A percentile compares a stretch with the other conserved stretches of the same genome.
Conservation (phyloP, 2,888 invertebrate genomes). For the Chalcis sispes region DNA sequence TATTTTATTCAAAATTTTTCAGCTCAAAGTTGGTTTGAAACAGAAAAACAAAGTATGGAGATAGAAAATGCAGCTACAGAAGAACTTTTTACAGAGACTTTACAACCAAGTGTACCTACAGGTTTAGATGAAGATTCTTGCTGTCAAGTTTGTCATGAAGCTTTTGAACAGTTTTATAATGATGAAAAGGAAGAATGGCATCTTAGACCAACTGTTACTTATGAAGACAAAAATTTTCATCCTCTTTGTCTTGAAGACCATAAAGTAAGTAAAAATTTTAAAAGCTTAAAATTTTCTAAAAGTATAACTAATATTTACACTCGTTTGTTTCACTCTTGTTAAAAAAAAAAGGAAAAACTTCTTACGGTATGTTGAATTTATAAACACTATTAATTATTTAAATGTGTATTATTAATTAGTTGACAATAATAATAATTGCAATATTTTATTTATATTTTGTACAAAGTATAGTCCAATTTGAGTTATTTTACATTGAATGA, state of each 20-base stretch:
- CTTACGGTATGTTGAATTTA: conserved; percentile 51
- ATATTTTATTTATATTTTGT: too few relatives aligned
- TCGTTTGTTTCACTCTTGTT: conserved; percentile 42
- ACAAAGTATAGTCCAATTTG: too few relatives aligned
- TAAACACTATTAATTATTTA: conserved; percentile 16
- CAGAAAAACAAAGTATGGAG: conserved; percentile 80
- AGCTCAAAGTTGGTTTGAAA: conserved; percentile 92
- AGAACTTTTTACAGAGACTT: conserved; percentile 80
- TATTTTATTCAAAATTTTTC: conserved; percentile 3
- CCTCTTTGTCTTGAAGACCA: conserved; percentile 93
- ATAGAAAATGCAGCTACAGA: conserved; percentile 78
- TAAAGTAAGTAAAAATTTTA: conserved; percentile 78
- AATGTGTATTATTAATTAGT: background rate
- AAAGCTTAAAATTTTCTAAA: conserved; percentile 13
- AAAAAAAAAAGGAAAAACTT: conserved; percentile 59
- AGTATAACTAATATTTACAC: conserved; percentile 34
- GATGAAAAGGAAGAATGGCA: conserved; percentile 92
- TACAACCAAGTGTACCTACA: conserved; percentile 65
- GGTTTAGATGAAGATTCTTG: conserved; percentile 49
- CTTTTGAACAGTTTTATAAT: conserved; percentile 56
- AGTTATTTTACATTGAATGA: too few relatives aligned
- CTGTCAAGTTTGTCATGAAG: conserved; percentile 55
- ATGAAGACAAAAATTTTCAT: conserved; percentile 89
- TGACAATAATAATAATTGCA: too few relatives aligned
- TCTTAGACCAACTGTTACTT: conserved; percentile 87